Evolutionary conservation across 2,113 vertebrate genomes (phyloP).

Genomic region (human (Homo sapiens)): DNA sequence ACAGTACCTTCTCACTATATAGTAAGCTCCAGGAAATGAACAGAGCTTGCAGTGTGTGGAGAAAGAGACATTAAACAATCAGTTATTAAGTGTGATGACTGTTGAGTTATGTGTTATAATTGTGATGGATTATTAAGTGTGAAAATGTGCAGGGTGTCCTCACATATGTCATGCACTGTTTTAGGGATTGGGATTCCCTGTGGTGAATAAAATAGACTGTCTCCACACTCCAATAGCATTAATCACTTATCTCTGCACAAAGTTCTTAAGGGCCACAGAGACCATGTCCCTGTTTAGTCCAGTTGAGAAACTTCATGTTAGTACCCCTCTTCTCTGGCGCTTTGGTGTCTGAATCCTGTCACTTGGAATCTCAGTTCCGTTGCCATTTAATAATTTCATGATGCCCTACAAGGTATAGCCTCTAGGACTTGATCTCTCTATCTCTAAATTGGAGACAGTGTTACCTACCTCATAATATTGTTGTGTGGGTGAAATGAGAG

Average conservation of each 20-base stretch:
- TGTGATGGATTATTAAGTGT: background rate
- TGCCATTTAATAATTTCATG: background rate
- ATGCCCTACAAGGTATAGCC: too few relatives aligned
- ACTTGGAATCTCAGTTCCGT: background rate
- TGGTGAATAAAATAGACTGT: background rate
- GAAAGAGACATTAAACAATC: background rate
- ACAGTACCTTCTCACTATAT: background rate
- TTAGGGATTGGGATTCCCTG: background rate
- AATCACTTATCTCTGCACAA: background rate
- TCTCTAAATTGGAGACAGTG: background rate
- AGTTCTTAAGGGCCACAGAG: background rate
- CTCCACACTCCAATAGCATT: rapidly evolving
- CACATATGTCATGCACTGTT: rapidly evolving
- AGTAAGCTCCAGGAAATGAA: background rate
- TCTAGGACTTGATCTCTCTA: background rate
- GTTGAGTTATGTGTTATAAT: background rate
- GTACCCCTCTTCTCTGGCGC: background rate
- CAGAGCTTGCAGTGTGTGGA: background rate
- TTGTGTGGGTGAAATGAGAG: background rate
- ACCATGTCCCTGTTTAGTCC: background rate
- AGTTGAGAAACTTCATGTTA: background rate
- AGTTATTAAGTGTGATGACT: background rate
- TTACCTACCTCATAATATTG: too few relatives aligned
- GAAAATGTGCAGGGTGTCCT: background rate
- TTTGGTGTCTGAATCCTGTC: background rate